Percentiles rank a stretch among this genome's conserved stretches.
Conservation (phyloP, 2,797 vertebrate species). For the Amniataba percoides region DNA sequence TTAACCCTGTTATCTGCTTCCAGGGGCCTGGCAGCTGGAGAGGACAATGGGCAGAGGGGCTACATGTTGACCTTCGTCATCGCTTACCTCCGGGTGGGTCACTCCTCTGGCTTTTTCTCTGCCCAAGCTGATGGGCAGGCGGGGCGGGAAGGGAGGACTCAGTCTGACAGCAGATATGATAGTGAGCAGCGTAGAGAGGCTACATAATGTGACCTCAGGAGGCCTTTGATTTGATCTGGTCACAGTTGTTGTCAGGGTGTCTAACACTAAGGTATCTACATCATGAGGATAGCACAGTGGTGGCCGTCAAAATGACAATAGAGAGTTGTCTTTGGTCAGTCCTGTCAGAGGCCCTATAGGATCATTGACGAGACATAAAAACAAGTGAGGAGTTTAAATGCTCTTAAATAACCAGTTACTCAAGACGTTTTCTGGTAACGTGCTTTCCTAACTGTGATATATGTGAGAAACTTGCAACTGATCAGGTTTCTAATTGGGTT, state of each 20-base stretch:
- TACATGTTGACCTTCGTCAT: conserved; percentile 99
- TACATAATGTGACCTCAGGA: conserved; percentile 68
- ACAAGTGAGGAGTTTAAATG: conserved; percentile 1
- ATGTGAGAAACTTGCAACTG: background rate
- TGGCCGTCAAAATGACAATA: conserved; percentile 60
- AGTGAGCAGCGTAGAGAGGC: conserved; percentile 57
- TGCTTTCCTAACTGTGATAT: background rate
- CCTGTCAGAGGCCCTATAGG: conserved; percentile 42
- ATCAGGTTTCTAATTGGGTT: background rate
- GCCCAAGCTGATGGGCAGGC: conserved; percentile 63
- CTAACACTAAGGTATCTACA: conserved; percentile 47
- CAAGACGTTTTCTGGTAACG: background rate
- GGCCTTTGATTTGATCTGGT: conserved; percentile 74
- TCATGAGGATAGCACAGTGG: conserved; percentile 38
- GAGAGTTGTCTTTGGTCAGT: conserved; percentile 47
- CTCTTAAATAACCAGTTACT: conserved; percentile 8
- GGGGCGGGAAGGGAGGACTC: conserved; percentile 39
- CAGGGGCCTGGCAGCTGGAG: conserved; percentile 98
- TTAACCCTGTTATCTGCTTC: conserved; percentile 87
- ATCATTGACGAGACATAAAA: conserved; percentile 24
- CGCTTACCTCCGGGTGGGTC: conserved; percentile 97
- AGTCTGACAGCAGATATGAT: conserved; percentile 69
- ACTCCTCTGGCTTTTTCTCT: conserved; percentile 52
- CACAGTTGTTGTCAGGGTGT: conserved; percentile 70
- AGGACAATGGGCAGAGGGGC: conserved; percentile 99